phyloP scores from a whole-genome alignment of 2,113 vertebrate species.

The Nothoprocta pentlandii region DNA sequence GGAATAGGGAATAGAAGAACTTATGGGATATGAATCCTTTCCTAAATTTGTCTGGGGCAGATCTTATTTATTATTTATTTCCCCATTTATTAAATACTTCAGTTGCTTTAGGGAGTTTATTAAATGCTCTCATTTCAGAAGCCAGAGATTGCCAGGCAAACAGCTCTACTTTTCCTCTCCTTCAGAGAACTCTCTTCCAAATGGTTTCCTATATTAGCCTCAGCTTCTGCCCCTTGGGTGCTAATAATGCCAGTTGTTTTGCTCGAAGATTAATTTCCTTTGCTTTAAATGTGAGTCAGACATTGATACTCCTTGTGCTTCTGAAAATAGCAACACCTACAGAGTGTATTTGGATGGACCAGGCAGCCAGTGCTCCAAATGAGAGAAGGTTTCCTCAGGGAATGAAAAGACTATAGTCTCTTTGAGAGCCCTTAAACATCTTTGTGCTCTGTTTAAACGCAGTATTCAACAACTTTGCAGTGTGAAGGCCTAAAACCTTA shows the following conservation, averaged over 20 bases:
- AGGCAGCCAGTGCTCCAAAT: not conserved
- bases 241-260: constrained; percentile 50
- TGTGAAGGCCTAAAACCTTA: not conserved
- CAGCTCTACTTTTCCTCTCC: not conserved
- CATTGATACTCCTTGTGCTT: constrained; percentile 29
- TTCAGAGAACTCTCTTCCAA: constrained; percentile 58
- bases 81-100: constrained; percentile 25
- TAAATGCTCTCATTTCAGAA: constrained; percentile 44
- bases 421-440: constrained; percentile 28
- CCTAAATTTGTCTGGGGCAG: not conserved
- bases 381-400: constrained; percentile 44
- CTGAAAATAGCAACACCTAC: constrained; percentile 58
- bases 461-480: constrained; percentile 14
- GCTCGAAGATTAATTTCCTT: constrained; percentile 67
- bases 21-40: not conserved
- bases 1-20: not conserved
- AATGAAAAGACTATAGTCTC: constrained; percentile 13
- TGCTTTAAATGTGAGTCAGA: constrained; percentile 60
- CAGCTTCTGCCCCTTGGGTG: constrained; percentile 42
- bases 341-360: constrained; percentile 23
- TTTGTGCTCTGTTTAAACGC: constrained; percentile 46
- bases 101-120: constrained; percentile 37
- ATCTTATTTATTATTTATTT: constrained; percentile 51
- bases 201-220: constrained; percentile 53
- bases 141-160: constrained; percentile 35